These are phyloP conservation scores for Gymnodraco acuticeps DNA, from an alignment of 2,797 vertebrate species.

Conservation along the genomic window DNA sequence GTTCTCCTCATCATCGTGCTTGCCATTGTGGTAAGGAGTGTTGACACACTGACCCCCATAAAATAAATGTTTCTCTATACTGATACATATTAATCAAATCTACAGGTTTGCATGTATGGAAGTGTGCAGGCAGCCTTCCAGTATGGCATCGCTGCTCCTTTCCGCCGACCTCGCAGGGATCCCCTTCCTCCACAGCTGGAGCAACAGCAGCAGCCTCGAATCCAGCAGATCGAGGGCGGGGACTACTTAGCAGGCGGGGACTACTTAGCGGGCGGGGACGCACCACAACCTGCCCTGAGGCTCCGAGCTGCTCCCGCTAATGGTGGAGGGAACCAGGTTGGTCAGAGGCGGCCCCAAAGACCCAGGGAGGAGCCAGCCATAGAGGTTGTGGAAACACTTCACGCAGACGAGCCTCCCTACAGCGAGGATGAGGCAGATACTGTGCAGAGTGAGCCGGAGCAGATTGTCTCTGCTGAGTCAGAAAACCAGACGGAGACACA, in stretches of 20 bases:
- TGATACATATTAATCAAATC: constrained; percentile 1
- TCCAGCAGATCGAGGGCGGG: background rate
- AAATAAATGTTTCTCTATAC: background rate
- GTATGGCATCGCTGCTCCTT: constrained; percentile 71
- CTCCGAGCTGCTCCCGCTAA: background rate
- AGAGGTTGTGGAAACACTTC: constrained; percentile 69
- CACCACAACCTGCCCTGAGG: constrained; percentile 16
- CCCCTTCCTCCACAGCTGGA: constrained; percentile 58
- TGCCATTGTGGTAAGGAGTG: constrained; percentile 84
- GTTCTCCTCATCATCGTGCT: constrained; percentile 86
- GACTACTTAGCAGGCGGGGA: constrained; percentile 54
- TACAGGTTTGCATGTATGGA: constrained; percentile 76
- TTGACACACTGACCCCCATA: background rate
- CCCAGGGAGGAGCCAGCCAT: background rate
- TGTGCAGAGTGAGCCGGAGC: constrained; percentile 13
- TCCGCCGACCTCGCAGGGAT: constrained; percentile 60
- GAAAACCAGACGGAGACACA: constrained; percentile 32
- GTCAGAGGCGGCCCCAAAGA: constrained; percentile 32
- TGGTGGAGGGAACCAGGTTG: constrained; percentile 29
- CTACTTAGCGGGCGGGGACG: constrained; percentile 53
- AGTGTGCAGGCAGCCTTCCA: constrained; percentile 76
- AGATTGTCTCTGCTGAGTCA: constrained; percentile 23
- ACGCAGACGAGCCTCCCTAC: constrained; percentile 17
- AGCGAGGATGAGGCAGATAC: constrained; percentile 67
- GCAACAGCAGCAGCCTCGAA: constrained; percentile 18